Evolutionary conservation across 2,888 invertebrate species (phyloP).

Genomic region (Cylindroiulus punctatus): DNA sequence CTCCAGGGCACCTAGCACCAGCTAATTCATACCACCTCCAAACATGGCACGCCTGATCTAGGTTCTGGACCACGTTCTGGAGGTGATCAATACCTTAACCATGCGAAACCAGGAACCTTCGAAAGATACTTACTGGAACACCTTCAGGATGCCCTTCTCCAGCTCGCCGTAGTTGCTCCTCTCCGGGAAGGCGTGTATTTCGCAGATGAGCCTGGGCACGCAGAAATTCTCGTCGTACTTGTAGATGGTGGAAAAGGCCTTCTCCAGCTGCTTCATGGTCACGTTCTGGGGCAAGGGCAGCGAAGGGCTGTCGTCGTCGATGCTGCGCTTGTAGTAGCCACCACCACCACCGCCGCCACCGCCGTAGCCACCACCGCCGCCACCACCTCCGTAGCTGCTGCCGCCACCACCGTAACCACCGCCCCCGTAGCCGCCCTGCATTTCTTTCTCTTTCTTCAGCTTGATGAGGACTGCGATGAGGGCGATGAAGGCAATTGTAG

Average conservation of each 20-base stretch:
- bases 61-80: too few relatives aligned
- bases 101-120: too few relatives aligned
- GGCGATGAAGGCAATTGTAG: slow-evolving; percentile 57
- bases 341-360: slow-evolving; percentile 53
- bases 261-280: slow-evolving; percentile 56
- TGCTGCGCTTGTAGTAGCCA: slow-evolving; percentile 55
- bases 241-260: slow-evolving; percentile 55
- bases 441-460: slow-evolving; percentile 56
- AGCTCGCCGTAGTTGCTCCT: slow-evolving; percentile 53
- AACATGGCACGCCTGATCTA: too few relatives aligned
- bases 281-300: slow-evolving; percentile 53
- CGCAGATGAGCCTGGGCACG: slow-evolving; percentile 58
- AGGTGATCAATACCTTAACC: too few relatives aligned
- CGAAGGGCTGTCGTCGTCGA: slow-evolving; percentile 54
- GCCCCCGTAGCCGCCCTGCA: slow-evolving; percentile 23
- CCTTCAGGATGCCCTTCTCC: slow-evolving; percentile 56
- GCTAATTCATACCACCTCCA: too few relatives aligned
- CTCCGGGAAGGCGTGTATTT: slow-evolving; percentile 55
- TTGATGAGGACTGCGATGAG: slow-evolving; percentile 54
- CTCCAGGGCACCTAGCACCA: too few relatives aligned
- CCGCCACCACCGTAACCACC: not conserved
- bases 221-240: slow-evolving; percentile 57
- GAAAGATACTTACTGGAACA: slow-evolving; percentile 55
- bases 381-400: slow-evolving; percentile 47
- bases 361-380: slow-evolving; percentile 16